Evolutionary conservation across 2,113 vertebrate genomes (phyloP), one percentile per base, ranked within the genome.

Genomic region (Oryzias woworae): DNA sequence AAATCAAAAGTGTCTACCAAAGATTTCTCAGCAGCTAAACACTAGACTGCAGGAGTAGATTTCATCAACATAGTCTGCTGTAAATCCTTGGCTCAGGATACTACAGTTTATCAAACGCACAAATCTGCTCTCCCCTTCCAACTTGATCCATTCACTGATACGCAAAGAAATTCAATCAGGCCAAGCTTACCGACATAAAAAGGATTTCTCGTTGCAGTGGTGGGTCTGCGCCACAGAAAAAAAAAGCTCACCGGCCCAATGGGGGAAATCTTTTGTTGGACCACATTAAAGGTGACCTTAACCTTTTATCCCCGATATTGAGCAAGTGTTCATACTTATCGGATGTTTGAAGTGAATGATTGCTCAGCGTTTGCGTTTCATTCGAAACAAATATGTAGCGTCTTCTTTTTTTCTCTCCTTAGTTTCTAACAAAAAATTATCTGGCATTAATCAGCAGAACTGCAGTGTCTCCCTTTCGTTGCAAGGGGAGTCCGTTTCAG

Each of bases 81-180:
- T 83, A 91, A 88, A 91, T 88, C 88, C 88, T 74, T 41, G 80
- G 85, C 86, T 90, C 88, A 89, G 82, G 71, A 80, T 81, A 84
- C 85, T 88, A 81, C 71, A 88, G 86, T 89, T 90, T 89, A 86
- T 91, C 88, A 85, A 77, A 84, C 78, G 84, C 78, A 78, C 81
- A 91, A 88, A 90, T 90, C 88, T 90, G 81, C 75, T 83, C 69
- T 73, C 81, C 80, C 73, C 86, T 81, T 90, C 87, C 89, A 80
- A 57, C 85, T 81, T 91, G 88, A 93, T 92, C 91, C 86, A 87
- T 87, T 84, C 85, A 64, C 86, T 87, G 89, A 92, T 90, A 92
- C 79, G 81, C 81, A 83, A 89, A 90, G 85, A 80, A 91, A 92
- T 92, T 91, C 85, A 91, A 91, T 91, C 89, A 90, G 78, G 82